phyloP scores from a whole-genome alignment of 2,113 vertebrate species.

The Thymallus thymallus region DNA sequence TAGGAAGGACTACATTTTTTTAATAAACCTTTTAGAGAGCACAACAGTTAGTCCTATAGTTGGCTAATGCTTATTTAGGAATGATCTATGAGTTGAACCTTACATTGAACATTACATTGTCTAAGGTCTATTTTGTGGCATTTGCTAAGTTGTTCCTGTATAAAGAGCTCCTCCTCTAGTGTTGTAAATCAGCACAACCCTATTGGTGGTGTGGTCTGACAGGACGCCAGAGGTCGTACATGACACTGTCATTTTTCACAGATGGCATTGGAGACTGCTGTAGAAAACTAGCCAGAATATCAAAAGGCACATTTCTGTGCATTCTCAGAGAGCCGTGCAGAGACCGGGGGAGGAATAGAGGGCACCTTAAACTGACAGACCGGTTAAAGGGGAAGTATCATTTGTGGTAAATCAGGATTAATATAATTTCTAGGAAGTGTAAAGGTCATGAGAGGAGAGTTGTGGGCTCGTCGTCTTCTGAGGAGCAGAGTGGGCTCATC shows the following conservation, averaged over 20 bases:
- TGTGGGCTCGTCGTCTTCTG: conserved; percentile 27
- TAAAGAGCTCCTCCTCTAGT: not conserved
- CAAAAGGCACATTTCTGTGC: conserved; percentile 39
- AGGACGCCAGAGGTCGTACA: conserved; percentile 40
- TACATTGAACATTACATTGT: too few species aligned
- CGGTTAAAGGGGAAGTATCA: conserved; percentile 25
- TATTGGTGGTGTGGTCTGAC: not conserved
- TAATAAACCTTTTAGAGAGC: too few species aligned
- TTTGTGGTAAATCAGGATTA: conserved; percentile 45
- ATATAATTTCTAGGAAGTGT: conserved; percentile 45
- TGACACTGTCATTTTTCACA: conserved; percentile 53
- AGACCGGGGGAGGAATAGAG: conserved; percentile 8
- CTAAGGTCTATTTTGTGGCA: too few species aligned
- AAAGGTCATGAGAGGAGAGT: conserved; percentile 48
- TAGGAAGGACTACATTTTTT: too few species aligned
- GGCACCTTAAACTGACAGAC: conserved; percentile 49
- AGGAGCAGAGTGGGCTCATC: conserved; percentile 24
- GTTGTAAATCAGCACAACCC: not conserved
- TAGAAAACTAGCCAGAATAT: conserved; percentile 39
- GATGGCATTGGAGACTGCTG: conserved; percentile 33
- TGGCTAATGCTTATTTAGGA: too few species aligned
- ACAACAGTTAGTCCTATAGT: too few species aligned
- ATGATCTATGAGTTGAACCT: too few species aligned
- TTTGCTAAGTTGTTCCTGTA: not conserved
- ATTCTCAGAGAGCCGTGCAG: conserved; percentile 2